A percentile compares a stretch with the other conserved stretches of the same genome.
Conservation (phyloP, 2,888 invertebrate genomes). For the Periphyllus acericola region DNA sequence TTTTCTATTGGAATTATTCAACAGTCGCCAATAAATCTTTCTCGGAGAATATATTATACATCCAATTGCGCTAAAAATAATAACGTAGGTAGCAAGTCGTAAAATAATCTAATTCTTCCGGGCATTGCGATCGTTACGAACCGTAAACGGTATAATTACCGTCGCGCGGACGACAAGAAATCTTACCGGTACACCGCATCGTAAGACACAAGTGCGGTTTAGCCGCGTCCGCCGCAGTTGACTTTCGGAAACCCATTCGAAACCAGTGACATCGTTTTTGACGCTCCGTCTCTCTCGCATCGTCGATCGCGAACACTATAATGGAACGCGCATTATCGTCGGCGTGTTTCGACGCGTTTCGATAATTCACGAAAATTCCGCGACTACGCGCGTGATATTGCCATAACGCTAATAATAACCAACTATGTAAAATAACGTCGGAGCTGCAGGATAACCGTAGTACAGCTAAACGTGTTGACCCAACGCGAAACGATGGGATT, state of each 20-base stretch:
- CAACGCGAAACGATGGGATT: not conserved
- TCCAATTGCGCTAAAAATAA: slow-evolving; percentile 23
- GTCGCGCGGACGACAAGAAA: slow-evolving; percentile 2
- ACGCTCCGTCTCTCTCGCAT: not conserved
- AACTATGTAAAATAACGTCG: too few species aligned
- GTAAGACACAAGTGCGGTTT: too few species aligned
- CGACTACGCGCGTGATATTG: not conserved
- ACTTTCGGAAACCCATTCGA: slow-evolving; percentile 13
- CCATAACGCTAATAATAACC: too few species aligned
- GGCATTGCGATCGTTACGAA: slow-evolving; percentile 11
- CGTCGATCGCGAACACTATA: not conserved
- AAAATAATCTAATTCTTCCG: slow-evolving; percentile 49
- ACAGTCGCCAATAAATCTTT: slow-evolving; percentile 40
- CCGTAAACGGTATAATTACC: slow-evolving; percentile 40
- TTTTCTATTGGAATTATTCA: slow-evolving; percentile 35
- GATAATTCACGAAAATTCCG: not conserved
- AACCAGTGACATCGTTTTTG: slow-evolving; percentile 16
- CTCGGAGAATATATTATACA: not conserved
- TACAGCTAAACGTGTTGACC: not conserved
- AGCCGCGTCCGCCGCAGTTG: not conserved
- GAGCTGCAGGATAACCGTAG: too few species aligned
- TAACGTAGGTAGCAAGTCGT: slow-evolving; percentile 38
- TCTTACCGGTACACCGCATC: slow-evolving; percentile 30
- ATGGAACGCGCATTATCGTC: not conserved
- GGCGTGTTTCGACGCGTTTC: not conserved